Base-by-base conservation (phyloP, 2,113 vertebrate species). In the Lethenteron reissneri region DNA sequence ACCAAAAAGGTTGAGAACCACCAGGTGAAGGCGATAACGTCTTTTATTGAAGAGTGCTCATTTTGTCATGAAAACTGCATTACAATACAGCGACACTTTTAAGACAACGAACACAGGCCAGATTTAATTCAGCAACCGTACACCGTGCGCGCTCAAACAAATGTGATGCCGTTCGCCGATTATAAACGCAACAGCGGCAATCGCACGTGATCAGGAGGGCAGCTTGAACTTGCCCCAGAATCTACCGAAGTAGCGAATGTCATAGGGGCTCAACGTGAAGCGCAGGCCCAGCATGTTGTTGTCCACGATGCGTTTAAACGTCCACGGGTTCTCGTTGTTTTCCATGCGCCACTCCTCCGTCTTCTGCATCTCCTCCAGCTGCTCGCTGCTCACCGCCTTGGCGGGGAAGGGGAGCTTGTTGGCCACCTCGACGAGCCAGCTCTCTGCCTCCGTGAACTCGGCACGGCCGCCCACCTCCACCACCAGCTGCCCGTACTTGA, bases 281-380 rank as follows among this genome's bases (percentile, higher is more conserved):
- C 90, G 82, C 15, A 89, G 81, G 0, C 94, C 94, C 75, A 96
- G 9, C 92, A 99, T 96, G 76, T 97, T 97, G 75, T 83, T 78
- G 0, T 71, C 73, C 4, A 70, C 80, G 1, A 96, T 72, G 2
- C 80, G 79, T 75, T 87, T 82, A 13, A 95, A 97, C 5, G 86
- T 96, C 94, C 94, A 97, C 2, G 90, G 90, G 21, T 99, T 99
- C 68, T 89, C 88, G 80, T 97, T 97, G 78, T 82, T 81, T 10
- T 56, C 41, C 58, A 78, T 75, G 75, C 58, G 83, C 5, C 87
- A 80, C 11, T 79, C 78, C 7, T 85, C 80, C 1, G 79, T 72
- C 68, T 74, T 68, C 1, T 77, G 73, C 77, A 89, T 77, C 62
- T 73, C 78, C 72, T 69, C 78, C 0, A 96, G 79, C 58, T 78